A percentile compares a stretch with the other conserved stretches of the same genome.
These are phyloP conservation scores for Scomber japonicus DNA, from an alignment of 2,113 vertebrate species.

Conservation along the genomic window DNA sequence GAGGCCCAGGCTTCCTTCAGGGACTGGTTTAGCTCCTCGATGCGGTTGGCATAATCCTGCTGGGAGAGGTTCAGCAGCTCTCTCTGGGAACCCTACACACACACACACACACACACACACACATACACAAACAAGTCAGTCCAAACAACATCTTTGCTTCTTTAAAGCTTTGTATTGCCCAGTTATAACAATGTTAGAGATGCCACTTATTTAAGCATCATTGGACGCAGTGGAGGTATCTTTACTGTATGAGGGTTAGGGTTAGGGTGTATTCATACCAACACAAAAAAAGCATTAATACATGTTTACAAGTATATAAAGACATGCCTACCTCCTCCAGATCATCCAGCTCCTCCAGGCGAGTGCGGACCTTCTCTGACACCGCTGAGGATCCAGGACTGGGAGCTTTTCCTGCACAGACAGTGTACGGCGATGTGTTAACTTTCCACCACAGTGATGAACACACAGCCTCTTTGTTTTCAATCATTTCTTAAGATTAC, in stretches of 20 bases:
- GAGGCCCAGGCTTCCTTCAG: slow-evolving; percentile 97
- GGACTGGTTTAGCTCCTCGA: slow-evolving; percentile 97
- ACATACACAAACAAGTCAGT: neutral
- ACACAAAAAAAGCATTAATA: neutral
- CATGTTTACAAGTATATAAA: neutral
- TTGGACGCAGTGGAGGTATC: neutral
- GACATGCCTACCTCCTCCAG: slow-evolving; percentile 91
- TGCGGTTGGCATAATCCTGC: slow-evolving; percentile 96
- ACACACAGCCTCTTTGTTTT: neutral
- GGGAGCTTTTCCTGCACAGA: slow-evolving; percentile 85
- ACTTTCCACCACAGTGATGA: too few relatives aligned
- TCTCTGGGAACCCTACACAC: slow-evolving; percentile 92
- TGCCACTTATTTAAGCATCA: neutral
- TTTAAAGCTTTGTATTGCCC: neutral
- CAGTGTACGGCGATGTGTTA: neutral
- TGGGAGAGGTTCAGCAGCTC: slow-evolving; percentile 97
- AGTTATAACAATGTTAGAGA: neutral
- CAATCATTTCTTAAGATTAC: too few relatives aligned
- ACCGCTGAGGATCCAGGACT: slow-evolving; percentile 90
- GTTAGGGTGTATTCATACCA: neutral
- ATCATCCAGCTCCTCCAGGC: slow-evolving; percentile 97
- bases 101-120: neutral
- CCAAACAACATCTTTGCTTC: too few relatives aligned
- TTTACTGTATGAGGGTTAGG: neutral
- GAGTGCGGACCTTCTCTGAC: slow-evolving; percentile 97